Base-by-base conservation (phyloP, 2,113 vertebrate genomes). In the Rhinoderma darwinii region DNA sequence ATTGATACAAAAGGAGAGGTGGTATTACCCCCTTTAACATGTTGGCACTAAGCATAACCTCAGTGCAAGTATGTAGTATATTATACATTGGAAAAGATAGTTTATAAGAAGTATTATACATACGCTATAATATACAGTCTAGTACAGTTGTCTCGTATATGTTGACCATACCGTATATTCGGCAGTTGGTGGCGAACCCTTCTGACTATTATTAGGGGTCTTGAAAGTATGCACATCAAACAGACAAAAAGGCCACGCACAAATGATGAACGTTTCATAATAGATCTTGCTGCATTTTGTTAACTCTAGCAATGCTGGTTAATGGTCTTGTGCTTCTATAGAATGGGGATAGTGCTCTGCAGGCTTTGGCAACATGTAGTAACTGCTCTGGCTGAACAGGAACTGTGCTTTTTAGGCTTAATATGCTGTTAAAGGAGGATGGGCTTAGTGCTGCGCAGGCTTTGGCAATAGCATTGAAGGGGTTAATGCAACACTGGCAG, bases 341-440 rank as follows among this genome's bases (percentile, higher is more conserved):
- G 27, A 20, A 81, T 27, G 25, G 15, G 32, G 2, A n/a, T 44
- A 83, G 10, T 47, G 9, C 32, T 72, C 18, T 35, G 66, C 82
- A 37, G 30, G 66, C 82, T 83, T 22, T 73, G 66, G 27, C 20
- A 51, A 25, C 2, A 27, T 59, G 43, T 56, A 22, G 43, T 54
- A 50, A 73, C 18, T 5, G 81, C 81, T 83, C n/a, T 83, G 47
- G 82, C 78, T 81, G 56, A 41, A 43, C 56, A 61, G 54, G 37
- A 7, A 63, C 30, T 82, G 56, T 41, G 79, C 56, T 81, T 63
- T 81, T 30, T 54, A 30, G 14, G 56, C 78, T 43, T 7, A 30
- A 8, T 59, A 59, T 79, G 77, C 47, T 78, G 44, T 11, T 12
- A 22, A 78, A 47, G 0, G n/a, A 41, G 22, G 35, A 80, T 41